These are phyloP conservation scores for Colius striatus DNA, from an alignment of 2,113 vertebrate genomes.

Conservation along the genomic window DNA sequence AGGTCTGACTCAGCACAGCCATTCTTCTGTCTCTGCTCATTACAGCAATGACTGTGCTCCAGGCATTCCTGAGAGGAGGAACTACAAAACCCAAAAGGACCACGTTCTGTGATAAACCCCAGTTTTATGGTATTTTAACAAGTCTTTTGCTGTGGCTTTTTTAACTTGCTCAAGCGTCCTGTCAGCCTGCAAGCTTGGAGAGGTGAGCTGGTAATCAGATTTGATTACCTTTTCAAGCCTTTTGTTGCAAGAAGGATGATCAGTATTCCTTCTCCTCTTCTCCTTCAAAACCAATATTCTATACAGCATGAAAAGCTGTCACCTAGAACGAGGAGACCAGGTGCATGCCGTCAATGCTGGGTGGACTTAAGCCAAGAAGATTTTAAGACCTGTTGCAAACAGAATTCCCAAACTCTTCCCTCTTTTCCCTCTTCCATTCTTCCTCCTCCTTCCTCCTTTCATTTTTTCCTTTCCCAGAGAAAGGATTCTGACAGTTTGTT, in stretches of 20 bases:
- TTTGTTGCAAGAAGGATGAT: neutral
- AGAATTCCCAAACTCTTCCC: neutral
- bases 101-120: neutral
- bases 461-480: neutral
- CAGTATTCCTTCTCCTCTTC: neutral
- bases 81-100: neutral
- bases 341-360: neutral
- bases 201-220: neutral
- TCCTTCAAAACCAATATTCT: neutral
- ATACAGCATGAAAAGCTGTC: neutral
- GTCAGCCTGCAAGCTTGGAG: neutral
- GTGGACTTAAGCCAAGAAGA: neutral
- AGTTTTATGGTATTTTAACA: neutral
- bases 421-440: neutral
- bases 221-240: neutral
- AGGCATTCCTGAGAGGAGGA: neutral
- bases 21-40: accelerated
- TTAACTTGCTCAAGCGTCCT: neutral
- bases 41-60: neutral
- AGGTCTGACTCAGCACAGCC: neutral
- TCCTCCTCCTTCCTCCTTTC: too few relatives aligned
- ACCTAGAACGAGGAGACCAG: accelerated
- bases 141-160: neutral
- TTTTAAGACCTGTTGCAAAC: neutral
- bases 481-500: neutral